Percentiles rank a stretch among this genome's conserved stretches.
Evolutionary conservation across 2,797 vertebrate genomes (phyloP).

Genomic region (Psittacula echo): DNA sequence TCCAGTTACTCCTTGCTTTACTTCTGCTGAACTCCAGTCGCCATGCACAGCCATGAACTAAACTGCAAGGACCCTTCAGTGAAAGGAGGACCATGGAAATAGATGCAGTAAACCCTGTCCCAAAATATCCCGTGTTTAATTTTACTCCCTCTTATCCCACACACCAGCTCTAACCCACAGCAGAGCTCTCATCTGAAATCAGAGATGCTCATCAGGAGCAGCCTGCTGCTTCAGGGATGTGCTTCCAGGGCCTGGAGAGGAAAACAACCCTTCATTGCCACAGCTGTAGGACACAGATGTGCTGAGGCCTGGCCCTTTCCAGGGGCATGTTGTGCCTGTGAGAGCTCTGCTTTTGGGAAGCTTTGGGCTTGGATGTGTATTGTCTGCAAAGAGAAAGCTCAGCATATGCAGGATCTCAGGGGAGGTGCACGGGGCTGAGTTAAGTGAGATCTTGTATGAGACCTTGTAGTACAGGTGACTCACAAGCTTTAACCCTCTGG

Average conservation of each 20-base stretch:
- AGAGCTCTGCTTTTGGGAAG: neutral
- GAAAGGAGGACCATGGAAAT: neutral
- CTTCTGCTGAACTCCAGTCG: neutral
- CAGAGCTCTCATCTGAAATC: conserved; percentile 11
- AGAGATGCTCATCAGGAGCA: conserved; percentile 5
- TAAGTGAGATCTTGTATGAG: neutral
- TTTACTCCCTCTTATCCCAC: neutral
- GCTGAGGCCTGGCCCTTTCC: neutral
- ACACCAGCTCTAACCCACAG: neutral
- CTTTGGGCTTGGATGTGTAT: neutral
- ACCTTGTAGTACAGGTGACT: neutral
- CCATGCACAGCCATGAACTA: neutral
- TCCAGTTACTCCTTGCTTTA: neutral
- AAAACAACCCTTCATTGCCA: neutral
- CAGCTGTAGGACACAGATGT: neutral
- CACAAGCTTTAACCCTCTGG: neutral
- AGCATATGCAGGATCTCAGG: neutral
- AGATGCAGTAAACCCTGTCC: neutral
- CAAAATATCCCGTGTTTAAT: neutral
- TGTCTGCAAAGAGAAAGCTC: neutral
- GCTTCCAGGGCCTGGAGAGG: neutral
- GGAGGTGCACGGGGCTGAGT: neutral
- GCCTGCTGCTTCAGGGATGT: neutral
- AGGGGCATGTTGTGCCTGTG: neutral
- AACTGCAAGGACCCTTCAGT: neutral